Conservation (phyloP, 2,888 invertebrate genomes). For the Chirona hameri region DNA sequence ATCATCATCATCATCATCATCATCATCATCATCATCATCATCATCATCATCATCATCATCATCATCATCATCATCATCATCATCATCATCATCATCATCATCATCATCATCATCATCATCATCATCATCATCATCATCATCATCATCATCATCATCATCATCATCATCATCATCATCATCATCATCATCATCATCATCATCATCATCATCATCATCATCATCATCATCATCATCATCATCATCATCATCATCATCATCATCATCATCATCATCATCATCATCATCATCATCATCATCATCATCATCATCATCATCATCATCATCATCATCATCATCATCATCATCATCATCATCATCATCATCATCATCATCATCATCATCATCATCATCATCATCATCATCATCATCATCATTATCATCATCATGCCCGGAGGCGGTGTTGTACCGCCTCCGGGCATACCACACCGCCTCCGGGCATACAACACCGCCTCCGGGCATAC, state of each 20-base stretch:
- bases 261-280: not conserved
- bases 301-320: not conserved
- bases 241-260: not conserved
- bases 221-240: not conserved
- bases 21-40: not conserved
- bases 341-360: not conserved
- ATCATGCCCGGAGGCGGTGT: too few relatives aligned
- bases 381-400: not conserved
- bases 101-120: not conserved
- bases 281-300: not conserved
- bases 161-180: not conserved
- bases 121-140: not conserved
- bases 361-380: not conserved
- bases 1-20: not conserved
- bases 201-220: not conserved
- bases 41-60: not conserved
- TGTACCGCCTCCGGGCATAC: too few relatives aligned
- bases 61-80: not conserved
- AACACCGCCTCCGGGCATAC: too few relatives aligned
- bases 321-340: not conserved
- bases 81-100: not conserved
- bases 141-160: not conserved
- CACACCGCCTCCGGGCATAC: too few relatives aligned
- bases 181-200: not conserved
- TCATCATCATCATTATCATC: too few relatives aligned